Base-by-base conservation (phyloP, 2,888 invertebrate genomes). In the Torymus texanus region DNA sequence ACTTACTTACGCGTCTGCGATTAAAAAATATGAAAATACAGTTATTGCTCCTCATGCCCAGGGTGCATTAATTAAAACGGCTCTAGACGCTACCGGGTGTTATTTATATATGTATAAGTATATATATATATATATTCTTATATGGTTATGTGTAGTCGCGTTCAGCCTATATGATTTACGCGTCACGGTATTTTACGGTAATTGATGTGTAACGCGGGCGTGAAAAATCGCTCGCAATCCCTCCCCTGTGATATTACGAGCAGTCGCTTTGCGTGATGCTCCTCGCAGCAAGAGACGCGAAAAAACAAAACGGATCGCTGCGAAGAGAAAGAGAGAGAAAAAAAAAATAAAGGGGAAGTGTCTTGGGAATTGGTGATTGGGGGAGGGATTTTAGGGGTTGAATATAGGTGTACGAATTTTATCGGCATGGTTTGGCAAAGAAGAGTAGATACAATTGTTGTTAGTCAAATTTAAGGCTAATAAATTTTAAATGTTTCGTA, bases 121-220 rank as follows among this genome's bases (percentile, higher is more conserved):
- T 75, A 41, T 41, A 41, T 41, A 41, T 41, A 41, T 21, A n/a
- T n/a, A n/a, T n/a, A n/a, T 41, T 8, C 41, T 41, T 41, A 41
- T 41, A 8, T 41, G 41, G 41, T 41, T 41, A 41, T 41, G 41
- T 8, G 41, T 8, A 41, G 1, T 8, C 41, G 8, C 41, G 41
- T 59, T 68, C 41, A 1, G 51, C 55, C 53, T 75, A 75, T 29
- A 41, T 68, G 75, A 75, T 75, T 75, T 62, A 75, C 62, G 67
- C 51, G 41, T n/a, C 62, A 63, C 76, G 65, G 70, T 71, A 71
- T 65, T 24, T 71, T 65, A 63, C 24, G 50, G 24, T 65, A 77
- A 77, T 77, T 77, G 71, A 77, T 71, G 65, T 77, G 71, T 16
- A 16, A n/a, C 65, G 51, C 51, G 58, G 55, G 14, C 66, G 59